Base-by-base conservation (phyloP, 2,888 invertebrate genomes). In the Phlogophora meticulosa region DNA sequence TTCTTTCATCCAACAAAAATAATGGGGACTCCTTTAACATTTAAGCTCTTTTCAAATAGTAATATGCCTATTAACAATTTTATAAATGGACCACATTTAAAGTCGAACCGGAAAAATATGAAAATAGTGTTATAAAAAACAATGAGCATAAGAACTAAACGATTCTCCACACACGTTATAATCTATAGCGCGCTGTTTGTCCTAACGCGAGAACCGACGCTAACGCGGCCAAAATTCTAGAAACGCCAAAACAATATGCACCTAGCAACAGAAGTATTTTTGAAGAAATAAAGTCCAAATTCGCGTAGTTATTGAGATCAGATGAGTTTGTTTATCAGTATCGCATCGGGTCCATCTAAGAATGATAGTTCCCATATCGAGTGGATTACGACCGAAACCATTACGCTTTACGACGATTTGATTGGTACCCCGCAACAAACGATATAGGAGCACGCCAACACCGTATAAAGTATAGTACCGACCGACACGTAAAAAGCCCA, bases 311-410 rank as follows among this genome's bases (percentile, higher is more conserved):
- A 52, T 52, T 51, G 22, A 36, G 48, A 45, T 51, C n/a, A 75
- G 40, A 72, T 70, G 64, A 72, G 63, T 72, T 72, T 78, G 72
- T 83, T 73, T 81, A 85, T 83, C 83, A 83, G 80, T 86, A 87
- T 85, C 85, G 77, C 85, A 90, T 89, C 89, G 86, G 85, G 77
- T 74, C 86, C 88, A 93, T 93, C 90, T 90, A 84, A 84, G 87
- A 87, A 90, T 86, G 86, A 87, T 83, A 88, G 91, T 95, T 94
- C 94, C 94, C 94, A 94, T 94, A 94, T 93, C 94, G 91, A 86
- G 88, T 87, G 86, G 90, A 93, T 93, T 92, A 91, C 92, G 88
- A 90, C 87, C 88, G 87, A 87, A 87, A 88, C 92, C 88, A 93
- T 94, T 92, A 94, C 88, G 85, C 85, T 94, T 94, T 93, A 94